Evolutionary conservation across 2,797 vertebrate genomes (phyloP).

Genomic region (Oreochromis grahami): DNA sequence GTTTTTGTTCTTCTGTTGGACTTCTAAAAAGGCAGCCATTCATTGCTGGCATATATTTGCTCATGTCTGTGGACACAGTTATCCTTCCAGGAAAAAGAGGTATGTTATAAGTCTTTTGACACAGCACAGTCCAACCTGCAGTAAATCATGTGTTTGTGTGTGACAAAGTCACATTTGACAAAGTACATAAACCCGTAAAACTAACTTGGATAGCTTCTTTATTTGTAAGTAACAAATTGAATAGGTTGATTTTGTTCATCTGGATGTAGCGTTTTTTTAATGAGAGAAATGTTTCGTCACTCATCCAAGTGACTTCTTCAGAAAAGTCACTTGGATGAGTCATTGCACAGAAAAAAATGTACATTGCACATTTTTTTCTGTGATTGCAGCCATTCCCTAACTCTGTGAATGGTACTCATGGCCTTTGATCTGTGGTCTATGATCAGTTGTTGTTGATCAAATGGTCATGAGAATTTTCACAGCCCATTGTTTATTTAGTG

Average conservation of each 20-base stretch:
- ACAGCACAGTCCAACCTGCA: background rate
- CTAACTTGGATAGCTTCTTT: background rate
- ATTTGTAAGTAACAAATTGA: background rate
- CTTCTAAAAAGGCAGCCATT: constrained; percentile 85
- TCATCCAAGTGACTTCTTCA: background rate
- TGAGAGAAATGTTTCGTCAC: background rate
- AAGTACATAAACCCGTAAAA: too few species aligned
- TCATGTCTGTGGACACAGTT: constrained; percentile 90
- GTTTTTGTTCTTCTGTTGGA: background rate
- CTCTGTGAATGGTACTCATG: background rate
- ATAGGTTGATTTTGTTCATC: background rate
- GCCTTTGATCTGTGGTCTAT: background rate
- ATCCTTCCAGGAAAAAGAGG: constrained; percentile 90
- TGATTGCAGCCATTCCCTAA: background rate
- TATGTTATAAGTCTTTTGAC: constrained; percentile 36
- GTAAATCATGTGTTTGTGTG: background rate
- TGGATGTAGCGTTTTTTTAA: background rate
- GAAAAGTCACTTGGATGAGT: too few species aligned
- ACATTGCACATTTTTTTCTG: background rate
- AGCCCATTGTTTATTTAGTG: background rate
- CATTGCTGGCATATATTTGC: constrained; percentile 95
- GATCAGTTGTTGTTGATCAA: background rate
- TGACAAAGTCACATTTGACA: background rate
- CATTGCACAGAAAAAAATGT: too few species aligned
- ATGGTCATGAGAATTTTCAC: background rate